A percentile compares a stretch with the other conserved stretches of the same genome.
Evolutionary conservation across 2,888 invertebrate genomes (phyloP).

Genomic region (Acrobasis consociella): DNA sequence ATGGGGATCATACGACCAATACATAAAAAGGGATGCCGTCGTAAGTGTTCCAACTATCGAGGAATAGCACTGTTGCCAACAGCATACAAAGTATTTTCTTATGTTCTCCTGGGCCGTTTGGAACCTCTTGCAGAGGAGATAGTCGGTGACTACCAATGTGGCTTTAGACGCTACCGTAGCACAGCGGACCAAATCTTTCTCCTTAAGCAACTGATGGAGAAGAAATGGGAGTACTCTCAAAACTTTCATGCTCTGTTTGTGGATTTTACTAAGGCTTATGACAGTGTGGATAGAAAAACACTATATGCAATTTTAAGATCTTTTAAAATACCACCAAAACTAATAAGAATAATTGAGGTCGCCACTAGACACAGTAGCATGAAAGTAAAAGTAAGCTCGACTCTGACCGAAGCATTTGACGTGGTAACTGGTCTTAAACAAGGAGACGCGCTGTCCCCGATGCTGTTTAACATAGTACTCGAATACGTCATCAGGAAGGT

Average conservation of each 20-base stretch:
- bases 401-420: conserved; percentile 22
- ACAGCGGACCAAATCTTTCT: conserved; percentile 31
- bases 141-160: conserved; percentile 26
- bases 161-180: conserved; percentile 27
- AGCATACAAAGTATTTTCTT: conserved; percentile 25
- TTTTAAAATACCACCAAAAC: conserved; percentile 8
- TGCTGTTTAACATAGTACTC: conserved; percentile 25
- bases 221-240: conserved; percentile 30
- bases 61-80: conserved; percentile 24
- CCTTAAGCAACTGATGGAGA: conserved; percentile 30
- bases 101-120: conserved; percentile 14
- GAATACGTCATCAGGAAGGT: conserved; percentile 16
- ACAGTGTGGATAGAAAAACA: conserved; percentile 18
- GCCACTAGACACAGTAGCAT: conserved; percentile 12
- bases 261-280: conserved; percentile 26
- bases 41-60: conserved; percentile 24
- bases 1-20: conserved; percentile 18
- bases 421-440: conserved; percentile 27
- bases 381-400: conserved; percentile 7
- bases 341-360: conserved; percentile 4
- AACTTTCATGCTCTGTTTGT: conserved; percentile 23
- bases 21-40: conserved; percentile 24
- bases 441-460: conserved; percentile 27
- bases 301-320: conserved; percentile 7
- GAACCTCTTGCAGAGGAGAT: conserved; percentile 24